Percentiles rank a stretch among this genome's conserved stretches.
Evolutionary conservation across 2,888 invertebrate species (phyloP).

Genomic region (Cloeon dipterum): DNA sequence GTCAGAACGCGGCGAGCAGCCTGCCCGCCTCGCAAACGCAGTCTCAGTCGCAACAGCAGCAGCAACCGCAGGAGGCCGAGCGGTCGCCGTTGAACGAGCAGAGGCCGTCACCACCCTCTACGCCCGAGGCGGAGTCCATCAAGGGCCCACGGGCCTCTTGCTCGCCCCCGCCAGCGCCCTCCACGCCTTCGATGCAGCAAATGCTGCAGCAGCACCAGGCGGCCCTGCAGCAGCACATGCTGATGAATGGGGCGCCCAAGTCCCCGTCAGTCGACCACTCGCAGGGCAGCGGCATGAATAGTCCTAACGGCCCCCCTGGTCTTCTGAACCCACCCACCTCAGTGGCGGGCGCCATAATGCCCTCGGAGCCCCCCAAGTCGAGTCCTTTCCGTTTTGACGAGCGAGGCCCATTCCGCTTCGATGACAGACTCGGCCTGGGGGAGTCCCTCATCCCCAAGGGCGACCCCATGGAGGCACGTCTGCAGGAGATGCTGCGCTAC

Average conservation of each 20-base stretch:
- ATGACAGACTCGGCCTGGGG: conserved; percentile 52
- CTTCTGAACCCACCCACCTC: background rate
- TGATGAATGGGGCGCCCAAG: background rate
- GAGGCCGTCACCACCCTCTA: background rate
- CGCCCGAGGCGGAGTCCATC: background rate
- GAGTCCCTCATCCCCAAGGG: conserved; percentile 80
- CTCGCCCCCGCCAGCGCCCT: background rate
- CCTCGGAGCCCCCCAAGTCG: background rate
- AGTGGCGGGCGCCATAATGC: no score
- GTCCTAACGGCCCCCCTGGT: conserved; percentile 23
- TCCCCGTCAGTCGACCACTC: conserved; percentile 1
- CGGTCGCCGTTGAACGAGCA: background rate
- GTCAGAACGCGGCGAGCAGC: conserved; percentile 12
- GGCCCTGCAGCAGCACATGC: background rate
- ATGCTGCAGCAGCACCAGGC: background rate
- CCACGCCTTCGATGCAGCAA: background rate
- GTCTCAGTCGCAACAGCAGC: conserved; percentile 6
- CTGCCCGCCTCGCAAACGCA: conserved; percentile 7
- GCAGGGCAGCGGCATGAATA: conserved; percentile 19
- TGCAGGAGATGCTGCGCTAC: conserved; percentile 83
- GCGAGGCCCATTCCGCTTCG: conserved; percentile 36
- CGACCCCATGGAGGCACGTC: conserved; percentile 78
- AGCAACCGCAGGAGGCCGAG: conserved; percentile 1
- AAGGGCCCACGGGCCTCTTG: background rate
- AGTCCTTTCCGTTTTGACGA: conserved; percentile 1